Evolutionary conservation across 1,140 invertebrate genomes (phyloP).

Genomic region (Lordiphosa mommai): DNA sequence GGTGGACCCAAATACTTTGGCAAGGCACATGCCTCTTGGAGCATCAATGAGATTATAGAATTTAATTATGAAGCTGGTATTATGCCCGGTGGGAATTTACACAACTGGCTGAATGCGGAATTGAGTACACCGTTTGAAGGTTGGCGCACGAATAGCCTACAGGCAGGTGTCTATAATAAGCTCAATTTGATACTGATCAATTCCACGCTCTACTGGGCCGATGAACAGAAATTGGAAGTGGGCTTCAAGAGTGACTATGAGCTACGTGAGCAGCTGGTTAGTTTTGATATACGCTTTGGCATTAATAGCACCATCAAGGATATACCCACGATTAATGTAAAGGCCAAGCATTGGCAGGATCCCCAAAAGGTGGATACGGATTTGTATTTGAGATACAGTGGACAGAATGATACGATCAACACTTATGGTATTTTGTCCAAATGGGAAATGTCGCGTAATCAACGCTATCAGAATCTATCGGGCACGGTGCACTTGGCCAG

Average conservation of each 20-base stretch:
- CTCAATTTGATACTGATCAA: slow-evolving; percentile 72
- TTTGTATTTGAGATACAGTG: slow-evolving; percentile 79
- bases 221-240: slow-evolving; percentile 81
- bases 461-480: slow-evolving; percentile 80
- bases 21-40: slow-evolving; percentile 82
- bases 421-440: slow-evolving; percentile 81
- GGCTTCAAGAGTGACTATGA: slow-evolving; percentile 81
- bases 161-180: slow-evolving; percentile 72
- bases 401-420: slow-evolving; percentile 71
- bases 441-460: slow-evolving; percentile 81
- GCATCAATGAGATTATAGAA: slow-evolving; percentile 80
- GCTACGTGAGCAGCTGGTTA: slow-evolving; percentile 64
- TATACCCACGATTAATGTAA: slow-evolving; percentile 81
- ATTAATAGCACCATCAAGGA: slow-evolving; percentile 82
- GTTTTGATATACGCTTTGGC: slow-evolving; percentile 81
- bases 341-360: slow-evolving; percentile 81
- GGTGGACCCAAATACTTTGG: slow-evolving; percentile 80
- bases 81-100: slow-evolving; percentile 78
- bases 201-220: slow-evolving; percentile 81
- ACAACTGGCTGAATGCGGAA: slow-evolving; percentile 80
- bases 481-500: slow-evolving; percentile 82
- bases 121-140: slow-evolving; percentile 86
- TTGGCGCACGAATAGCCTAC: slow-evolving; percentile 86
- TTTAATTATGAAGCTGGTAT: slow-evolving; percentile 80
- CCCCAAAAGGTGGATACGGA: slow-evolving; percentile 80